Conservation (phyloP, 2,888 invertebrate species). For the Agrochola lychnidis region DNA sequence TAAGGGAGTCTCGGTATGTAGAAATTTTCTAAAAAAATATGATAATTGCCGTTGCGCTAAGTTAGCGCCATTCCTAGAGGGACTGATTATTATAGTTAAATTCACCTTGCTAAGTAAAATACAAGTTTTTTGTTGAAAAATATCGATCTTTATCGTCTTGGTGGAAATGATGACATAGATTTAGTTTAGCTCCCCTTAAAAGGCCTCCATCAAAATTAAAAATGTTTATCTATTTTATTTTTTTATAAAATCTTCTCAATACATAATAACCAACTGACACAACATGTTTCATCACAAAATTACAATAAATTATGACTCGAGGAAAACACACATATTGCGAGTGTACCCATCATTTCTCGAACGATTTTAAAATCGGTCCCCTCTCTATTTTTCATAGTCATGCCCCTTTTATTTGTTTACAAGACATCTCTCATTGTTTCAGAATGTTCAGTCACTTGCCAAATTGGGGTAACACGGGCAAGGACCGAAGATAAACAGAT, state of each 20-base stretch:
- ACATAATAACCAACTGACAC: not conserved
- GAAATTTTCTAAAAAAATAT: not conserved
- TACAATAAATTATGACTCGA: not conserved
- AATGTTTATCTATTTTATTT: not conserved
- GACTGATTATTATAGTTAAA: not conserved
- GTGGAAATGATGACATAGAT: not conserved
- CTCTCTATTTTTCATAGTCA: slow-evolving; percentile 4
- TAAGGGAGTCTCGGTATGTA: no score
- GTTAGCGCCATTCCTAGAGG: not conserved
- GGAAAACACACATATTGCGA: not conserved
- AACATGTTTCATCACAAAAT: not conserved
- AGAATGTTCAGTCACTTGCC: slow-evolving; percentile 10
- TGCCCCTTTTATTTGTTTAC: slow-evolving; percentile 18
- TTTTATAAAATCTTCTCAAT: not conserved
- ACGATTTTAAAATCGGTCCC: not conserved
- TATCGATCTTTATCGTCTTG: no score
- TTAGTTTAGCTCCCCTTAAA: not conserved
- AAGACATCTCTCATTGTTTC: slow-evolving; percentile 3
- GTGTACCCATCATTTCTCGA: not conserved
- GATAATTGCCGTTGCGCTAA: not conserved
- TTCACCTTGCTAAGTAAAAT: not conserved
- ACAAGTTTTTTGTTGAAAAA: not conserved
- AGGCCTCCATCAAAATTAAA: not conserved
- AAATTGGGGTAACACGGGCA: slow-evolving; percentile 11
- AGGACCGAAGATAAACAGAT: slow-evolving; percentile 38